Percentiles rank a stretch among this genome's conserved stretches.
phyloP scores from a whole-genome alignment of 2,113 vertebrate genomes.

The Aegotheles bennettii region DNA sequence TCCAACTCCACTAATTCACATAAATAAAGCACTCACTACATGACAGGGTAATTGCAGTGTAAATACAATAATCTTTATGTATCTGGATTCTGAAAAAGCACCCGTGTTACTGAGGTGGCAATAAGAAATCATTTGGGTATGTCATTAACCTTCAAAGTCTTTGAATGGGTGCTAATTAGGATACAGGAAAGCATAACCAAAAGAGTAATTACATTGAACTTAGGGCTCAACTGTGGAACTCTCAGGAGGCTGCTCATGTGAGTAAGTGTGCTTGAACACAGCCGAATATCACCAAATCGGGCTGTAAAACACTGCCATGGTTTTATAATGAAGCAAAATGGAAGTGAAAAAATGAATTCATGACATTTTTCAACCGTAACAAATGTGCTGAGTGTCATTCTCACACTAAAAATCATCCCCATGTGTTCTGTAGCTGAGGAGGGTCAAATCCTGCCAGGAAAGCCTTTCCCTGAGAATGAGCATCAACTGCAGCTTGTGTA shows the following conservation, averaged over 20 bases:
- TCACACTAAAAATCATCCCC: neutral
- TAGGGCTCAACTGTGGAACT: neutral
- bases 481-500: neutral
- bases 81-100: neutral
- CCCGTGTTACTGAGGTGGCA: constrained; percentile 5
- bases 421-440: neutral
- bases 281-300: neutral
- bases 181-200: constrained; percentile 36
- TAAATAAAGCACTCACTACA: neutral
- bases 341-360: neutral
- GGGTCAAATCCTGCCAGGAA: neutral
- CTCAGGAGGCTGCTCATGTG: neutral
- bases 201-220: constrained; percentile 19
- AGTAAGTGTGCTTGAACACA: neutral
- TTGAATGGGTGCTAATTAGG: constrained; percentile 42
- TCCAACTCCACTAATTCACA: constrained; percentile 1
- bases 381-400: neutral
- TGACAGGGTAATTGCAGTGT: constrained; percentile 22
- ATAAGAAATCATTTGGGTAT: constrained; percentile 42
- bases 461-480: neutral
- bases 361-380: neutral
- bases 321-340: neutral
- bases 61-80: constrained; percentile 34
- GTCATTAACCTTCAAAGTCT: constrained; percentile 42
- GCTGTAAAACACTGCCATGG: neutral